These are phyloP conservation scores for Chloropsis cyanopogon DNA, from an alignment of 2,113 vertebrate genomes.

Conservation along the genomic window DNA sequence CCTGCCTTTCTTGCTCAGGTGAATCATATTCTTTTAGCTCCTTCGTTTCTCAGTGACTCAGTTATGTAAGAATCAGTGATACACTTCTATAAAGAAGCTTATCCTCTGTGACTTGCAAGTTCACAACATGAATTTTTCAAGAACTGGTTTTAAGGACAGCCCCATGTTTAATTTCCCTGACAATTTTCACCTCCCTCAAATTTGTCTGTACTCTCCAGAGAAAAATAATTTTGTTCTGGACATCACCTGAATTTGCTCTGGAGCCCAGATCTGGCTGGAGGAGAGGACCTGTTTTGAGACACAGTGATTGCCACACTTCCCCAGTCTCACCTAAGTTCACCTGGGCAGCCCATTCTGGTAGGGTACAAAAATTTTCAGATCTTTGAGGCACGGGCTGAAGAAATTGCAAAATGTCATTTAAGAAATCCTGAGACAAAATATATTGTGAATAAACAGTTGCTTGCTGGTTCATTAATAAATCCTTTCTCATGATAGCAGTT, in stretches of 20 bases:
- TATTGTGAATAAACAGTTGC: background rate
- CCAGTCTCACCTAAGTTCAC: fast-evolving
- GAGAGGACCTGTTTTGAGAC: background rate
- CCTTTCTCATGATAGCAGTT: background rate
- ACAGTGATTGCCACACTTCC: background rate
- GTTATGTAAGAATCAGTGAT: background rate
- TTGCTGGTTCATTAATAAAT: background rate
- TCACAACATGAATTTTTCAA: background rate
- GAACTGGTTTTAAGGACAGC: background rate
- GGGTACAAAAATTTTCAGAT: background rate
- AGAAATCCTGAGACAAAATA: background rate
- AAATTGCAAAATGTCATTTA: background rate
- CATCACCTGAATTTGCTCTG: background rate
- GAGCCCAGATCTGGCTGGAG: background rate
- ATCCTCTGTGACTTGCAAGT: background rate
- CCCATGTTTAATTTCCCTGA: background rate
- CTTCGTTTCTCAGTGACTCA: background rate
- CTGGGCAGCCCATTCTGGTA: background rate
- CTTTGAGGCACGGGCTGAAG: background rate
- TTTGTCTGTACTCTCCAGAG: background rate
- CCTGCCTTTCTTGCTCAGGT: background rate
- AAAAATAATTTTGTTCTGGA: background rate
- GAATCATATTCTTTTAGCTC: background rate
- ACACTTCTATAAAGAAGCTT: background rate
- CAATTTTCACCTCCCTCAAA: background rate